Percentiles rank a stretch among this genome's conserved stretches.
Conservation (phyloP, 2,113 vertebrate genomes). For the Osmerus mordax region DNA sequence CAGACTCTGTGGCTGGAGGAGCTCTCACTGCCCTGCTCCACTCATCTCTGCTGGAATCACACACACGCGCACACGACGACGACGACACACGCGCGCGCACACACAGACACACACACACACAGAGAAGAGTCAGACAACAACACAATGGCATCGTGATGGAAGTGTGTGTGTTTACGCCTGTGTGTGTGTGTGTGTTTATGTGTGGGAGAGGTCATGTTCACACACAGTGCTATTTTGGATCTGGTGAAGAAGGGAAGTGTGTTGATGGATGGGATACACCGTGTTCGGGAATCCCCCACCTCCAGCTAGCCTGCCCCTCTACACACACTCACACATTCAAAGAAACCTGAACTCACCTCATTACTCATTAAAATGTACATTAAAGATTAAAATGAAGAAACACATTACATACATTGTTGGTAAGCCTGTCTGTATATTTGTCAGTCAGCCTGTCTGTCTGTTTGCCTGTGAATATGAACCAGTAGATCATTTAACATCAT, state of each 20-base stretch:
- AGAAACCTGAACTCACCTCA: conserved; percentile 3
- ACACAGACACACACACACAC: conserved; percentile 19
- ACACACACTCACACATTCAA: conserved; percentile 24
- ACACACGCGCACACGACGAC: conserved; percentile 2
- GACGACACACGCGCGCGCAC: conserved; percentile 11
- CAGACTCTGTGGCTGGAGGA: conserved; percentile 56
- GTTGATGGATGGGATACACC: conserved; percentile 43
- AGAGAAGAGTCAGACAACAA: conserved; percentile 1
- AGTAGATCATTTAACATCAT: too few relatives aligned
- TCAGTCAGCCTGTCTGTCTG: background rate
- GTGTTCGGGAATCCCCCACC: conserved; percentile 46
- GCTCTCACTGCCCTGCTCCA: background rate
- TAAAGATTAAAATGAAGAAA: background rate
- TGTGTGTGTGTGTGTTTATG: conserved; percentile 17
- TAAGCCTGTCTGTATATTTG: too few relatives aligned
- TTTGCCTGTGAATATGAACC: background rate
- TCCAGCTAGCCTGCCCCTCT: background rate
- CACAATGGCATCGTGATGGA: background rate
- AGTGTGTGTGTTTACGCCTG: background rate
- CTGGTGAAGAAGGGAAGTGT: conserved; percentile 43
- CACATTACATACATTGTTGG: too few relatives aligned
- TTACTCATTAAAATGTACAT: background rate
- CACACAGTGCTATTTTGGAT: conserved; percentile 47
- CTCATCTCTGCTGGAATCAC: background rate
- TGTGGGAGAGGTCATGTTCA: conserved; percentile 50